Evolutionary conservation across 2,113 vertebrate genomes (phyloP).

Genomic region (Corvus cornix): DNA sequence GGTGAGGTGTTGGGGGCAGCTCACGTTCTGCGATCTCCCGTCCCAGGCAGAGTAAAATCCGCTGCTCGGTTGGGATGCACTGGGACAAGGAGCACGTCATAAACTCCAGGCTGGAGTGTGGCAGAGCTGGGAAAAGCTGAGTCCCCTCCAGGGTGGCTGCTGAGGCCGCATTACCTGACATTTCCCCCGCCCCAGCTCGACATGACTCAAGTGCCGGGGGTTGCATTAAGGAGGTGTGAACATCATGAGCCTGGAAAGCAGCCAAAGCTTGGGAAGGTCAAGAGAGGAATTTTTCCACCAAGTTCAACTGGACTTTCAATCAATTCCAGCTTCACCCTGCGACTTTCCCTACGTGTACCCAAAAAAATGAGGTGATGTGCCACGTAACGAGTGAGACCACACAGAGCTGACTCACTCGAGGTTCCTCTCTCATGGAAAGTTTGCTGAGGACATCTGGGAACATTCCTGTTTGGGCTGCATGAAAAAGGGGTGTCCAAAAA

Average conservation of each 20-base stretch:
- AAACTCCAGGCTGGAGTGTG: background rate
- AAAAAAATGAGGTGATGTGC: background rate
- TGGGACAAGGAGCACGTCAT: background rate
- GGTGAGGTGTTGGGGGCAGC: background rate
- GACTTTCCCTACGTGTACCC: background rate
- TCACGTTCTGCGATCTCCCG: accelerated
- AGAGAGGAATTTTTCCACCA: conserved; percentile 27
- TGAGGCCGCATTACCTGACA: conserved; percentile 11
- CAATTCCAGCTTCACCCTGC: background rate
- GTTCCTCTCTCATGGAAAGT: background rate
- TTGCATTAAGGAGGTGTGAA: conserved; percentile 61
- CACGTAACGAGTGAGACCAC: background rate
- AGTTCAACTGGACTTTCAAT: conserved; percentile 39
- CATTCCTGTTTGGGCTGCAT: background rate
- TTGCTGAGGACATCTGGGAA: background rate
- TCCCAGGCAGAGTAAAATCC: accelerated
- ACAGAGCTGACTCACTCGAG: background rate
- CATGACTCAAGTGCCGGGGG: conserved; percentile 14
- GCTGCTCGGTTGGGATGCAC: background rate
- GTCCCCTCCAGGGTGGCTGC: background rate
- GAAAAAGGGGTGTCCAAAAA: background rate
- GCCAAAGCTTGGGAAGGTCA: conserved; percentile 47
- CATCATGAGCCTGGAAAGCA: conserved; percentile 46
- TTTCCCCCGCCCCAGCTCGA: background rate
- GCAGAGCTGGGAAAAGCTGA: background rate